Percentiles rank a stretch among this genome's conserved stretches.
Conservation (phyloP, 2,888 invertebrate genomes). For the Eilema depressum region DNA sequence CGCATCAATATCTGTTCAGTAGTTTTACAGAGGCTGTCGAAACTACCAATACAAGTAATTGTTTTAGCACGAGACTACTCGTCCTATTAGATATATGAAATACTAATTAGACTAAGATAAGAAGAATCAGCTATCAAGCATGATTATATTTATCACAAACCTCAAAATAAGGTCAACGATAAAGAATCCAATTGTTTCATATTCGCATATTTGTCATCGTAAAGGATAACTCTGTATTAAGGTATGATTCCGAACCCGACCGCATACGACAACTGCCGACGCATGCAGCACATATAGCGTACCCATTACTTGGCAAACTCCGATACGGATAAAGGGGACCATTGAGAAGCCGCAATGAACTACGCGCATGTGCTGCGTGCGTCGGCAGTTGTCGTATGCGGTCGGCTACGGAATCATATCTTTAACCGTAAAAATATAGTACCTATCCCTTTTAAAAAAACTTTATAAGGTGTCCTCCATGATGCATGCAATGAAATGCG, state of each 20-base stretch:
- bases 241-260: no score
- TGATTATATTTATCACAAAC: conserved; percentile 4
- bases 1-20: no score
- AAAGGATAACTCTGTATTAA: not conserved
- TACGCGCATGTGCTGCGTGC: no score
- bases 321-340: no score
- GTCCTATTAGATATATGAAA: not conserved
- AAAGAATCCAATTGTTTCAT: not conserved
- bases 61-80: not conserved
- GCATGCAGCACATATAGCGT: no score
- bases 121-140: not conserved
- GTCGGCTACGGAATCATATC: no score
- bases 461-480: not conserved
- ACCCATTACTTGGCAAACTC: no score
- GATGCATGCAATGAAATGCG: not conserved
- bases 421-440: no score
- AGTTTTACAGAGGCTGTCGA: not conserved
- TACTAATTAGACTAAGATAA: not conserved
- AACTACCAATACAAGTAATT: not conserved
- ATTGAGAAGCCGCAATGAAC: no score
- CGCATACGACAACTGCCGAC: no score
- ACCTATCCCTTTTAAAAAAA: not conserved
- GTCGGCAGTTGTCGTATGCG: no score
- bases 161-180: not conserved
- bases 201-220: not conserved